These are phyloP conservation scores for Athrips mouffetella DNA, from an alignment of 2,888 invertebrate genomes.

Conservation along the genomic window DNA sequence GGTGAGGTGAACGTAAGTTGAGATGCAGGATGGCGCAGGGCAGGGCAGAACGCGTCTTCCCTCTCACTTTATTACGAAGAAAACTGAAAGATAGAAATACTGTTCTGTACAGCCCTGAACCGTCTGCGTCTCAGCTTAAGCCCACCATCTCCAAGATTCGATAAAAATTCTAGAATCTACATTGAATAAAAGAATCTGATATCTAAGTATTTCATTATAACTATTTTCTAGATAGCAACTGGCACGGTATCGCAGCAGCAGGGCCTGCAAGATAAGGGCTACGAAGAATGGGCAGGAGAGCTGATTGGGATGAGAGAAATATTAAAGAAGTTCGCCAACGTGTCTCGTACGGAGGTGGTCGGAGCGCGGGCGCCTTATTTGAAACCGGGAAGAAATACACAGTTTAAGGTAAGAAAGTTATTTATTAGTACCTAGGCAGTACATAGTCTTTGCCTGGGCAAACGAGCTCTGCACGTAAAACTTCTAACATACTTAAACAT, in stretches of 20 bases:
- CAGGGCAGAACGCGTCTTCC: too few species aligned
- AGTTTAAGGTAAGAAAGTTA: conserved; percentile 86
- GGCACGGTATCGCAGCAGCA: conserved; percentile 84
- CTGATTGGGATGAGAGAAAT: conserved; percentile 97
- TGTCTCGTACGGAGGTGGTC: conserved; percentile 88
- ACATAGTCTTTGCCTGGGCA: too few species aligned
- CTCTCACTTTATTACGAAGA: too few species aligned
- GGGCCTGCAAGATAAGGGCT: conserved; percentile 92
- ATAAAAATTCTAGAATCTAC: too few species aligned
- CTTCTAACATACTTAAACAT: too few species aligned
- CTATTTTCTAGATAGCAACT: conserved; percentile 68
- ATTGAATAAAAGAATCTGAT: conserved; percentile 7
- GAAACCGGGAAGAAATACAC: conserved; percentile 95
- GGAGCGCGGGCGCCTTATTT: conserved; percentile 93
- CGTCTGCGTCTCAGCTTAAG: too few species aligned
- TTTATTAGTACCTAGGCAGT: background rate
- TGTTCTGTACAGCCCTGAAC: too few species aligned
- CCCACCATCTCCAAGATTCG: too few species aligned
- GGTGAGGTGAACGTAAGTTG: too few species aligned
- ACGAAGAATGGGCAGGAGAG: conserved; percentile 96
- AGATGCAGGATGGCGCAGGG: too few species aligned
- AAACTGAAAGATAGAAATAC: too few species aligned
- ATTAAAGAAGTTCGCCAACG: conserved; percentile 87
- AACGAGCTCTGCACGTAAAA: too few species aligned
- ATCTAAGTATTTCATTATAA: conserved; percentile 1